Percentiles rank a stretch among this genome's conserved stretches.
Conservation (phyloP, 1,140 invertebrate genomes). For the Drosophila yakuba region DNA sequence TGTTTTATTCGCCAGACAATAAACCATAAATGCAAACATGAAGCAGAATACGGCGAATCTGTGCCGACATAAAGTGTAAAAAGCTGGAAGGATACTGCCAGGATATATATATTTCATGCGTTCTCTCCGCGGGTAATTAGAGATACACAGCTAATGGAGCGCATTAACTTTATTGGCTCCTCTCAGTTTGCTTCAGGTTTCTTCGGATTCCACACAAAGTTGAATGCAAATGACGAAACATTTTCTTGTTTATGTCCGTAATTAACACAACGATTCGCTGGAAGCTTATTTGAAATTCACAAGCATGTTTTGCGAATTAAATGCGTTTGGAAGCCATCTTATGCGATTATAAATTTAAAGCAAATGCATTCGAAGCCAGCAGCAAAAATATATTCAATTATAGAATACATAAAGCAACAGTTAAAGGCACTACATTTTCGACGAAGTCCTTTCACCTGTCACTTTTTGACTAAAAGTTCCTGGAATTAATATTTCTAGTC, state of each 20-base stretch:
- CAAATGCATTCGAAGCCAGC: no score
- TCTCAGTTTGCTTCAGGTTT: not conserved
- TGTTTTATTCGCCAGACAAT: constrained; percentile 48
- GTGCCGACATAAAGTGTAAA: constrained; percentile 13
- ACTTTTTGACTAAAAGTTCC: constrained; percentile 1
- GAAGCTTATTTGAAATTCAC: constrained; percentile 33
- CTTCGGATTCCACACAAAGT: not conserved
- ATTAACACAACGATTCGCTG: constrained; percentile 22
- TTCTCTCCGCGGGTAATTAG: constrained; percentile 28
- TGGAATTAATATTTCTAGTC: not conserved
- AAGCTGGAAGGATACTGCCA: constrained; percentile 16
- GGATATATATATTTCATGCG: constrained; percentile 14
- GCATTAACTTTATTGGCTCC: constrained; percentile 41
- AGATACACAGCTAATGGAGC: constrained; percentile 37
- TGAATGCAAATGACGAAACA: constrained; percentile 19
- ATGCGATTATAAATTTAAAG: not conserved
- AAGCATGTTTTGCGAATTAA: not conserved
- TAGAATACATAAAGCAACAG: no score
- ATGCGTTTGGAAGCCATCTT: not conserved
- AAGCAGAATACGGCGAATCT: constrained; percentile 17
- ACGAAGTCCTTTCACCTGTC: not conserved
- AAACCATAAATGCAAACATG: constrained; percentile 52
- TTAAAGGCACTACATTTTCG: no score
- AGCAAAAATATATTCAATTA: no score
- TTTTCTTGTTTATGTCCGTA: constrained; percentile 15